Conservation (phyloP, 2,888 invertebrate species). For the Marronus borbonicus region DNA sequence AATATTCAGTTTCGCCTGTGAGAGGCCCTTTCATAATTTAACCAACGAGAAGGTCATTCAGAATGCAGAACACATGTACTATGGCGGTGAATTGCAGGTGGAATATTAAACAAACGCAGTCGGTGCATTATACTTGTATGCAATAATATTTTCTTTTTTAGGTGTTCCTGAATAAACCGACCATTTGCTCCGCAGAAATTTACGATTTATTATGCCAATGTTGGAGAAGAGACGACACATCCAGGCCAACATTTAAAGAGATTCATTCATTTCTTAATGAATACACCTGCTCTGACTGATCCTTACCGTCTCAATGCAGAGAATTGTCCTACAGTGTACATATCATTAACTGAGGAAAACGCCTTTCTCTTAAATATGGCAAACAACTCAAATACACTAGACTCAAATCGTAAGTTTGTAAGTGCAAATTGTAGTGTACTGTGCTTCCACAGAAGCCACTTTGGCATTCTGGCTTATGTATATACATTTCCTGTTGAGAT, state of each 20-base stretch:
- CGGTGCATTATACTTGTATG: neutral
- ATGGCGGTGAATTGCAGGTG: constrained; percentile 76
- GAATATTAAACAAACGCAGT: constrained; percentile 44
- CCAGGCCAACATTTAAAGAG: constrained; percentile 77
- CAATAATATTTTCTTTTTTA: constrained; percentile 62
- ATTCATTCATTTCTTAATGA: constrained; percentile 80
- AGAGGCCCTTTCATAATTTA: constrained; percentile 76
- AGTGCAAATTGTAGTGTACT: constrained; percentile 52
- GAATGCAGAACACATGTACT: constrained; percentile 79
- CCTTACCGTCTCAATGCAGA: constrained; percentile 47
- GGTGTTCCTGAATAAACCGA: constrained; percentile 79
- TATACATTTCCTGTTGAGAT: constrained; percentile 44
- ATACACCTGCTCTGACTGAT: constrained; percentile 70
- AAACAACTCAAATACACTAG: constrained; percentile 39
- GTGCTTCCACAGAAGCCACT: constrained; percentile 54
- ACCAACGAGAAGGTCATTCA: constrained; percentile 77
- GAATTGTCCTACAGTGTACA: constrained; percentile 56
- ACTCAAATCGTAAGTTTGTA: constrained; percentile 40
- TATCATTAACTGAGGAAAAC: constrained; percentile 52
- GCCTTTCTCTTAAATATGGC: constrained; percentile 49
- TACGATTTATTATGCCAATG: constrained; percentile 84
- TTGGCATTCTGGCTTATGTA: constrained; percentile 49
- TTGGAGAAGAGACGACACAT: constrained; percentile 76
- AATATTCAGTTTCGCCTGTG: constrained; percentile 75
- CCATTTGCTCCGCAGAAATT: constrained; percentile 82